Evolutionary conservation across 64 coral and sea anemone genomes (phyloP), one percentile per base, ranked within the genome.

Genomic region (Pachyseris speciosa): DNA sequence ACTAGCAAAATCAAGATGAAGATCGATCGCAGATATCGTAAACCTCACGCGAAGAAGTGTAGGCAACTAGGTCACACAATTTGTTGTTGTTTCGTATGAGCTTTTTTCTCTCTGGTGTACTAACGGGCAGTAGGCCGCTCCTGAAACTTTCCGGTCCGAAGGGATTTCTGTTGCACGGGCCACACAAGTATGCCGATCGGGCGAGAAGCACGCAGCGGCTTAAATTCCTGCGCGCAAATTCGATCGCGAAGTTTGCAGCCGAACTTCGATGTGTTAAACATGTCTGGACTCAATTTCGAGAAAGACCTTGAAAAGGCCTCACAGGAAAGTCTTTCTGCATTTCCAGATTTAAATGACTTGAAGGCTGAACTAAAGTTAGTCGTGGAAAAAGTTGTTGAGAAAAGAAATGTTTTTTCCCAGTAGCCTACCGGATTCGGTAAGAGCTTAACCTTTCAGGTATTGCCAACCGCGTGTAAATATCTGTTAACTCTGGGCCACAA

Each of bases 341-440:
- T 75, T 75, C 72, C 72, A 7, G 40, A 9, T n/a, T 19, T 75
- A 25, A 20, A 49, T 2, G 11, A 75, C 2, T 24, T 75, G 6
- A 75, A 75, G 22, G 37, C 72, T 1, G 72, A 75, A n/a, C 72
- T 48, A 41, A 49, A 15, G 12, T 44, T 75, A 47, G 24, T 50
- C 2, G 41, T 50, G 12, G 72, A 75, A 12, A 45, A 25, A 44
- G 22, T 75, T 13, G 41, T 75, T 4, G 22, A 7, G 19, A 9
- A 13, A 12, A 47, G 28, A 24, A 41, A 75, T 49, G 72, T 75
- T 0, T 75, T 75, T 75, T 40, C 40, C 0, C 37, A 39, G 9
- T 26, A 48, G 22, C 72, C 41, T 12, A 75, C 72, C 29, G 72
- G 72, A 29, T 75, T 75, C 25, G 72, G 72, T 44, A 74, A 74